These are phyloP conservation scores for Drosophila sordidula DNA, from an alignment of 2,888 invertebrate species.

Conservation along the genomic window DNA sequence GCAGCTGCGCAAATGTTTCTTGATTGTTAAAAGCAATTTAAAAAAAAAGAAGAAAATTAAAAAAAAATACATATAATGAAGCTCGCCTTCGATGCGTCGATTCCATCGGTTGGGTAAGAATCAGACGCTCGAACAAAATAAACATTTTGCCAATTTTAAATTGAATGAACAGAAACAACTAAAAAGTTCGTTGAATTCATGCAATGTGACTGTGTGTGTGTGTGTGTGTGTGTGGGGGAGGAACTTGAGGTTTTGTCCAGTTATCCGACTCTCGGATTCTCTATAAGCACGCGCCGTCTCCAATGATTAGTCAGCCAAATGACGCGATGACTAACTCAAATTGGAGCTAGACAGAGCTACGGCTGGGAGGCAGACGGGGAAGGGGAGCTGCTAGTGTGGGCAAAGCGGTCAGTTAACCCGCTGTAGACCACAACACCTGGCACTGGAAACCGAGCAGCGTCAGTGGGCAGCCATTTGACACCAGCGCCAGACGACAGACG, in stretches of 20 bases:
- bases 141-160: slow-evolving; percentile 47
- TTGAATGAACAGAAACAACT: slow-evolving; percentile 24
- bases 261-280: slow-evolving; percentile 27
- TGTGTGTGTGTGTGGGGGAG: background rate
- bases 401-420: slow-evolving; percentile 55
- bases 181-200: slow-evolving; percentile 53
- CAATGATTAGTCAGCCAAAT: slow-evolving; percentile 62
- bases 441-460: slow-evolving; percentile 29
- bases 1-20: slow-evolving; percentile 24
- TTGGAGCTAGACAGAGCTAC: slow-evolving; percentile 41
- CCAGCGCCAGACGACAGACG: slow-evolving; percentile 46
- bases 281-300: slow-evolving; percentile 46
- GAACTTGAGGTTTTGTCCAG: slow-evolving; percentile 12
- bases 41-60: background rate
- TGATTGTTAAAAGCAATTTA: slow-evolving; percentile 32
- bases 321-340: slow-evolving; percentile 65
- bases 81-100: background rate
- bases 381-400: slow-evolving; percentile 6
- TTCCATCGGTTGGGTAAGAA: slow-evolving; percentile 11
- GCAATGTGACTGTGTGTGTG: background rate
- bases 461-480: slow-evolving; percentile 70
- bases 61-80: background rate
- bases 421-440: slow-evolving; percentile 46
- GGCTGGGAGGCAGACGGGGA: background rate
- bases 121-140: slow-evolving; percentile 20